Percentiles rank a stretch among this genome's conserved stretches.
Evolutionary conservation across 2,797 vertebrate genomes (phyloP).

Genomic region (Anabacerthia variegaticeps): DNA sequence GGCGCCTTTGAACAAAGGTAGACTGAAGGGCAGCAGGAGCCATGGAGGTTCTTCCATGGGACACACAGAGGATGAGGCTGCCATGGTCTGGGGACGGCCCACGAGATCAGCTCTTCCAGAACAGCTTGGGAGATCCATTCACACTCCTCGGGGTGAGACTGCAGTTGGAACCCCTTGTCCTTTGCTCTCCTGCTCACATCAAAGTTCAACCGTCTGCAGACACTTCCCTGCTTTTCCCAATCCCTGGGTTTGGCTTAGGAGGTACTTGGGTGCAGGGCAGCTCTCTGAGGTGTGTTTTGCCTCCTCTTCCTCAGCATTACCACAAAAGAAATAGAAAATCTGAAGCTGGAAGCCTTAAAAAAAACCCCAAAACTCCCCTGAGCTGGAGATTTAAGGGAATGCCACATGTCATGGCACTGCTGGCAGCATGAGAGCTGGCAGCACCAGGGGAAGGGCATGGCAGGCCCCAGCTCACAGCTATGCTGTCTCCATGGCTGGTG

Average conservation of each 20-base stretch:
- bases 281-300: not conserved
- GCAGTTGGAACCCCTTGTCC: rapidly evolving
- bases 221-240: not conserved
- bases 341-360: not conserved
- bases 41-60: not conserved
- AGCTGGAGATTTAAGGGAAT: not conserved
- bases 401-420: rapidly evolving
- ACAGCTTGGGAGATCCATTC: rapidly evolving
- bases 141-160: not conserved
- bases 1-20: not conserved
- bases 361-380: not conserved
- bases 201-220: not conserved
- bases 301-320: not conserved
- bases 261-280: not conserved
- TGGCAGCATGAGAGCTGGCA: not conserved
- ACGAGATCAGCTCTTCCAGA: not conserved
- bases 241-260: not conserved
- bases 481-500: not conserved
- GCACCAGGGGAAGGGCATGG: not conserved
- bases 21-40: not conserved
- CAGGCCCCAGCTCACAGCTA: not conserved
- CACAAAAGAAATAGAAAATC: not conserved
- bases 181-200: not conserved
- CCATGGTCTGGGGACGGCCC: not conserved
- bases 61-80: not conserved